Base-by-base conservation (phyloP, 2,888 invertebrate genomes). In the Saturnia japonica region DNA sequence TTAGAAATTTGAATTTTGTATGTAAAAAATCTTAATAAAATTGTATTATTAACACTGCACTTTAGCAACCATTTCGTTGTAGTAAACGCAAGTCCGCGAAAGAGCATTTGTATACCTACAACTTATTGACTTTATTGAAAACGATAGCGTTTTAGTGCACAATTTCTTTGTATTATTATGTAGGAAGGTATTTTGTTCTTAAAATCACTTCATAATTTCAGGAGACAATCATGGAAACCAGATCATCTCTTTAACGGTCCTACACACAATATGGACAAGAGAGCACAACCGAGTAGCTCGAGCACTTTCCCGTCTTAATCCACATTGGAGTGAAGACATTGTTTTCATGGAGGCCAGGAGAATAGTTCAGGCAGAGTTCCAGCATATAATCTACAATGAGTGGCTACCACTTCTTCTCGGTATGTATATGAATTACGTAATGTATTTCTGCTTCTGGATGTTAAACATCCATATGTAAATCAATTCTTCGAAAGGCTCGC, bases 281-380 rank as follows among this genome's bases (percentile, higher is more conserved):
- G 97, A 98, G 81, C 98, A 98, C 86, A 98, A 98, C 87, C 95
- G 97, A 0, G 82, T 98, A 1, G 97, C 97, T 0, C 88, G 89
- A 1, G 93, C 92, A 4, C 85, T 98, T 42, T 80, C 91, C 0
- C 82, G 88, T 3, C 78, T 97, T 12, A 98, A 98, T 92, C 96
- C 97, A 0, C 94, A 95, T 67, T 97, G 97, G 96, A 91, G 94
- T 45, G 97, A 97, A 79, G 96, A 97, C 74, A 92, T 90, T 1
- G 82, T 97, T 0, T 98, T 95, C 87, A 95, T 96, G 86, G 97
- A 97, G 86, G 88, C 97, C 0, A 94, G 97, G 70, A 94, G 96
- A 77, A 96, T 98, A 71, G 87, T 96, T 7, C 96, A 96, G 71
- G 97, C 97, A 0, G 95, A 96, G 87, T 93, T 96, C 84, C 98